These are phyloP conservation scores for Labia minor DNA, from an alignment of 2,888 invertebrate species.

Conservation along the genomic window DNA sequence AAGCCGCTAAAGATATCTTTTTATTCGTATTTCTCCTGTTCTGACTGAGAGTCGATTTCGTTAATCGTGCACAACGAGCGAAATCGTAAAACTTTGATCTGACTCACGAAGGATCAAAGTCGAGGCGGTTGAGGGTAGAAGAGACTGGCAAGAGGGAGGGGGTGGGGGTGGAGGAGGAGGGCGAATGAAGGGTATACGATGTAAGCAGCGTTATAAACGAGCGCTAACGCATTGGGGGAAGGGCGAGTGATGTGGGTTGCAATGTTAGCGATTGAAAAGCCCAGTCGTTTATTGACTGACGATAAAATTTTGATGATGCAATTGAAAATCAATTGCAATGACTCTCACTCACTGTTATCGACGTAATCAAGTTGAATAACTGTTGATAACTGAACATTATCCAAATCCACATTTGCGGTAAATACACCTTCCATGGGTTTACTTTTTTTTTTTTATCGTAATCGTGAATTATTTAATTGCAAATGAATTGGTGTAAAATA, in stretches of 20 bases:
- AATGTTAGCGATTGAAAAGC: background rate
- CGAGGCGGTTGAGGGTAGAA: background rate
- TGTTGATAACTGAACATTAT: background rate
- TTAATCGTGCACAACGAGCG: conserved; percentile 8
- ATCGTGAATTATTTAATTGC: too few relatives aligned
- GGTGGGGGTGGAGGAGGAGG: too few relatives aligned
- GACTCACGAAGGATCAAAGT: background rate
- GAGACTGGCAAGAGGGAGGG: background rate
- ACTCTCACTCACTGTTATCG: background rate
- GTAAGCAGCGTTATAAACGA: too few relatives aligned
- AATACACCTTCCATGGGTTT: too few relatives aligned
- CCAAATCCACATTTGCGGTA: too few relatives aligned
- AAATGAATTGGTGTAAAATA: too few relatives aligned
- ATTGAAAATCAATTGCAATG: conserved; percentile 5
- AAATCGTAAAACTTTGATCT: conserved; percentile 13
- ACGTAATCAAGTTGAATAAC: background rate
- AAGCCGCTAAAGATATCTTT: background rate
- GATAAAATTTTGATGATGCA: conserved; percentile 3
- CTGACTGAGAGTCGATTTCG: conserved; percentile 5
- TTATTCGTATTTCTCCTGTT: background rate
- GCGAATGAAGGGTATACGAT: too few relatives aligned
- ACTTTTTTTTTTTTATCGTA: too few relatives aligned
- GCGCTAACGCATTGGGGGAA: too few relatives aligned
- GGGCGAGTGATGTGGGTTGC: too few relatives aligned
- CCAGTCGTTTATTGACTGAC: background rate